Evolutionary conservation across 30 jellyfish, hydroid and myxozoan genomes (phyloP).

Genomic region (Pelagia noctiluca): DNA sequence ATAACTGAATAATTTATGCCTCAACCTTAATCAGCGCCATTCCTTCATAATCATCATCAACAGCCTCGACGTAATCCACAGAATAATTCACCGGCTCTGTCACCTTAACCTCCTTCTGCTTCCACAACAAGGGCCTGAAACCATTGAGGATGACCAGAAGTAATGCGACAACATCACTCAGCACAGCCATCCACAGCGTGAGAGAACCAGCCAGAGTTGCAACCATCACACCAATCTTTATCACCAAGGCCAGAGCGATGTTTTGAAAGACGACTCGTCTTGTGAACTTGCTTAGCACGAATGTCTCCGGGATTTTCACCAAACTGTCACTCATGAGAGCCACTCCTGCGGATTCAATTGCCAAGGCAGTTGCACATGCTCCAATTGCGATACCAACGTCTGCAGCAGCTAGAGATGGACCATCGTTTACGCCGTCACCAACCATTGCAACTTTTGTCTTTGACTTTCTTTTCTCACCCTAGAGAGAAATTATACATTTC

Average conservation of each 20-base stretch:
- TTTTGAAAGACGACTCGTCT: conserved; percentile 77
- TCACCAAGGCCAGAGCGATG: conserved; percentile 59
- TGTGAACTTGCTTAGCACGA: conserved; percentile 68
- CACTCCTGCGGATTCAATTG: conserved; percentile 92
- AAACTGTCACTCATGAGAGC: conserved; percentile 89
- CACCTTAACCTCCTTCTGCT: conserved; percentile 8
- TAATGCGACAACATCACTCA: conserved; percentile 90
- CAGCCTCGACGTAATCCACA: neutral
- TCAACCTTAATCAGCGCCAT: conserved; percentile 14
- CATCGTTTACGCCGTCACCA: conserved; percentile 97
- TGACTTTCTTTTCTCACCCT: conserved; percentile 29
- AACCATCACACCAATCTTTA: conserved; percentile 68
- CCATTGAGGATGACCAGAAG: conserved; percentile 84
- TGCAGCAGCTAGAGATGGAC: conserved; percentile 96
- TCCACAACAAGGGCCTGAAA: conserved; percentile 80
- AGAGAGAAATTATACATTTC: neutral
- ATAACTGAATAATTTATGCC: conserved; percentile 14
- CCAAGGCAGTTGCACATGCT: conserved; percentile 91
- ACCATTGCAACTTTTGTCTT: conserved; percentile 80
- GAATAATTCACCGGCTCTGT: neutral
- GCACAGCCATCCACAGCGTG: conserved; percentile 83
- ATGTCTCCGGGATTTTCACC: conserved; percentile 66
- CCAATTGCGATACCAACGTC: conserved; percentile 99
- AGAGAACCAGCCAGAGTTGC: conserved; percentile 70
- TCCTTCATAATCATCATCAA: conserved; percentile 15